Evolutionary conservation across 2,797 vertebrate genomes (phyloP).

Genomic region (Knipowitschia caucasica): DNA sequence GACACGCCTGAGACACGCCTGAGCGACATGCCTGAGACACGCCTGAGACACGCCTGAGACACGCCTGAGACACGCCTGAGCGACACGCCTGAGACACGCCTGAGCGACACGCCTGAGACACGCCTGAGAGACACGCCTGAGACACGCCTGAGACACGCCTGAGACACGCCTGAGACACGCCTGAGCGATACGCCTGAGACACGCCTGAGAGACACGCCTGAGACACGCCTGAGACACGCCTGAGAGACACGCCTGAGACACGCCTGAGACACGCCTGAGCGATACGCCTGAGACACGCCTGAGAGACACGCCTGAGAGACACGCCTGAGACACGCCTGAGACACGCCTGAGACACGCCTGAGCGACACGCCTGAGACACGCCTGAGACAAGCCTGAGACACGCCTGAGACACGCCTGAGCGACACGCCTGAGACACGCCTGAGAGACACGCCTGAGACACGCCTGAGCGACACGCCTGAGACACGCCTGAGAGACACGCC

Average conservation of each 20-base stretch:
- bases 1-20: constrained; percentile 31
- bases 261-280: constrained; percentile 20
- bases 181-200: constrained; percentile 34
- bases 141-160: too few relatives aligned
- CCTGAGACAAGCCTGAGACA: too few relatives aligned
- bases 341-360: too few relatives aligned
- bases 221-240: too few relatives aligned
- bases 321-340: too few relatives aligned
- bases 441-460: constrained; percentile 36
- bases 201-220: constrained; percentile 33
- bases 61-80: constrained; percentile 18
- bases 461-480: constrained; percentile 36
- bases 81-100: constrained; percentile 34
- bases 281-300: too few relatives aligned
- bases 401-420: constrained; percentile 20
- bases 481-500: constrained; percentile 31
- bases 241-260: constrained; percentile 40
- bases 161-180: too few relatives aligned
- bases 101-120: constrained; percentile 34
- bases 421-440: constrained; percentile 31
- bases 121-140: constrained; percentile 35
- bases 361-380: too few relatives aligned
- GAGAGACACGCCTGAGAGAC: constrained; percentile 31
- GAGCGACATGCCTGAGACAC: too few relatives aligned
- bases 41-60: too few relatives aligned